Evolutionary conservation across 1,140 invertebrate species (phyloP).

Genomic region (Whitmania pigra): DNA sequence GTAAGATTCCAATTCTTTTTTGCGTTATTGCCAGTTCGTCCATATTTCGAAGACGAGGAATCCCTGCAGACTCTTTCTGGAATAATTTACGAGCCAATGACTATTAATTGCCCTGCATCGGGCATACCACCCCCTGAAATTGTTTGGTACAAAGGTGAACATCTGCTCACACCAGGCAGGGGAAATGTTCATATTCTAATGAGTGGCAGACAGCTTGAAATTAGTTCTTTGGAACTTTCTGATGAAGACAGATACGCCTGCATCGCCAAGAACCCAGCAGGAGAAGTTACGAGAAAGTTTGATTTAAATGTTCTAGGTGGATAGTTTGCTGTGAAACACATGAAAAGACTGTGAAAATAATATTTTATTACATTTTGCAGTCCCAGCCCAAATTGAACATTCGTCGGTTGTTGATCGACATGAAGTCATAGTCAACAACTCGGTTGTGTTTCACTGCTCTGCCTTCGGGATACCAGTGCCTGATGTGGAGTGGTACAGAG

Average conservation of each 20-base stretch:
- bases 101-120: slow-evolving; percentile 42
- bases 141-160: slow-evolving; percentile 38
- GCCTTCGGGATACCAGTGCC: slow-evolving; percentile 25
- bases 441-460: slow-evolving; percentile 26
- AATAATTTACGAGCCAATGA: slow-evolving; percentile 38
- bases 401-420: slow-evolving; percentile 18
- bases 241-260: slow-evolving; percentile 45
- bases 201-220: slow-evolving; percentile 31
- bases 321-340: neutral
- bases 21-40: too few species aligned
- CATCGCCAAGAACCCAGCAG: slow-evolving; percentile 42
- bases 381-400: slow-evolving; percentile 25
- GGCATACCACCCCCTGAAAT: slow-evolving; percentile 44
- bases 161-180: neutral
- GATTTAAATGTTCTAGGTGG: slow-evolving; percentile 36
- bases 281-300: slow-evolving; percentile 35
- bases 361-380: slow-evolving; percentile 16
- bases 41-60: too few species aligned
- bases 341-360: neutral
- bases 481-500: slow-evolving; percentile 23
- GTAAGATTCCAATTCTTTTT: too few species aligned
- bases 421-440: slow-evolving; percentile 24
- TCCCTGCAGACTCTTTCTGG: neutral
- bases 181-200: slow-evolving; percentile 1
- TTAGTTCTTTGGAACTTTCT: slow-evolving; percentile 28